Percentiles rank a stretch among this genome's conserved stretches.
Evolutionary conservation across 2,888 invertebrate species (phyloP).

Genomic region (Mythimna impura): DNA sequence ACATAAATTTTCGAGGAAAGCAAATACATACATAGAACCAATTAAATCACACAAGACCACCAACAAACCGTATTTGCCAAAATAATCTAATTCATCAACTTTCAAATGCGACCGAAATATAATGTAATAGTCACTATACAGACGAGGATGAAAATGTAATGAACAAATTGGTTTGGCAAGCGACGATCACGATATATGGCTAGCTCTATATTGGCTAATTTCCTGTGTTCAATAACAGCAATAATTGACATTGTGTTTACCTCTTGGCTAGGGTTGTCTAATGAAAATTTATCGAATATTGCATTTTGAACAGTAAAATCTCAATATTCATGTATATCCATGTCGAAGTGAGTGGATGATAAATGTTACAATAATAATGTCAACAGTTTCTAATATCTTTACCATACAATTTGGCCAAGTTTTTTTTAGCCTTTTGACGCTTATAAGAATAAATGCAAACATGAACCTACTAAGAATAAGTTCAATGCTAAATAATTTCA

Average conservation of each 20-base stretch:
- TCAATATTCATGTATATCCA: neutral
- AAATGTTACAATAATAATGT: neutral
- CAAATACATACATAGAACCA: neutral
- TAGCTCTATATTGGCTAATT: conserved; percentile 62
- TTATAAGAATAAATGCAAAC: neutral
- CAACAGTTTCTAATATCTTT: neutral
- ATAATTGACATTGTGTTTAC: conserved; percentile 64
- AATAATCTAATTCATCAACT: conserved; percentile 11
- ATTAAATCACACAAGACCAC: neutral
- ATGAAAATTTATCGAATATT: conserved; percentile 5
- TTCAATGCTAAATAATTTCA: conserved; percentile 1
- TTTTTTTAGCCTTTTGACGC: neutral
- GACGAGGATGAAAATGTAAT: conserved; percentile 23
- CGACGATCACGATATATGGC: conserved; percentile 52
- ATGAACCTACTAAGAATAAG: neutral
- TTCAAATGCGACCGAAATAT: conserved; percentile 24
- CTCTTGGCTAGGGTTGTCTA: conserved; percentile 36
- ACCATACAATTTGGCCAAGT: no score
- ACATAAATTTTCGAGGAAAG: neutral
- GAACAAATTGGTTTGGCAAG: conserved; percentile 54
- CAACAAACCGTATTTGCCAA: neutral
- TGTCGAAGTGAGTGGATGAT: neutral
- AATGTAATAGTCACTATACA: conserved; percentile 12
- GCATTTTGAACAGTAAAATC: neutral
- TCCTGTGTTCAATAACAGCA: conserved; percentile 53